A percentile compares a stretch with the other conserved stretches of the same genome.
Conservation (phyloP, 2,888 invertebrate genomes). For the Lepidochrysops patricia region DNA sequence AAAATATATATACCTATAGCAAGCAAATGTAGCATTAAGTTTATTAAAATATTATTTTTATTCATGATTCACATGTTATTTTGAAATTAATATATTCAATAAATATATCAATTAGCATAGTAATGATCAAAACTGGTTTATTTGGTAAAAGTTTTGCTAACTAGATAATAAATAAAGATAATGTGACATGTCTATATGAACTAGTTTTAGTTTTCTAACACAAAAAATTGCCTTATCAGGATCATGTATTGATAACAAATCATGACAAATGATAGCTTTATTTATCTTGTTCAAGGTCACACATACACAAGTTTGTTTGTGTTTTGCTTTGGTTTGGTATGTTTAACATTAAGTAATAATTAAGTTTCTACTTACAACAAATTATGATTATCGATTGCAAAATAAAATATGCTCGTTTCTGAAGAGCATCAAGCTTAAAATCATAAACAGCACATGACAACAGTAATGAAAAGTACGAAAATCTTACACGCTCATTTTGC, state of each 20-base stretch:
- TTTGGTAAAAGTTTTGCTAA: background rate
- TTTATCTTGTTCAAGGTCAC: constrained; percentile 18
- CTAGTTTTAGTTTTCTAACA: background rate
- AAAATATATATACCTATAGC: too few species aligned
- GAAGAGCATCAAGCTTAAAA: constrained; percentile 2
- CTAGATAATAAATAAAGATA: background rate
- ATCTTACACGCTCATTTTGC: constrained; percentile 61
- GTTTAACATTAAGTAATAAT: too few species aligned
- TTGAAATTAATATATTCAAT: background rate
- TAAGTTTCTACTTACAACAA: too few species aligned
- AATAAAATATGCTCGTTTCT: background rate
- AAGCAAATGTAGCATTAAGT: too few species aligned
- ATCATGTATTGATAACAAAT: constrained; percentile 1
- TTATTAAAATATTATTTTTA: too few species aligned
- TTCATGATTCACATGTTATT: too few species aligned
- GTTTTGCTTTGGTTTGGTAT: constrained; percentile 13
- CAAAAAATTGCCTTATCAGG: constrained; percentile 4
- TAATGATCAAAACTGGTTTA: background rate
- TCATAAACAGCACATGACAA: background rate
- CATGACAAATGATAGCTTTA: background rate
- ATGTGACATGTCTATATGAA: background rate
- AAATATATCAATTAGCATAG: background rate
- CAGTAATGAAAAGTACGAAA: constrained; percentile 20
- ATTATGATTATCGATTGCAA: background rate
- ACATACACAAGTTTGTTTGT: constrained; percentile 17